Percentiles rank a stretch among this genome's conserved stretches.
Conservation (phyloP, 2,888 invertebrate species). For the Thumatha senex region DNA sequence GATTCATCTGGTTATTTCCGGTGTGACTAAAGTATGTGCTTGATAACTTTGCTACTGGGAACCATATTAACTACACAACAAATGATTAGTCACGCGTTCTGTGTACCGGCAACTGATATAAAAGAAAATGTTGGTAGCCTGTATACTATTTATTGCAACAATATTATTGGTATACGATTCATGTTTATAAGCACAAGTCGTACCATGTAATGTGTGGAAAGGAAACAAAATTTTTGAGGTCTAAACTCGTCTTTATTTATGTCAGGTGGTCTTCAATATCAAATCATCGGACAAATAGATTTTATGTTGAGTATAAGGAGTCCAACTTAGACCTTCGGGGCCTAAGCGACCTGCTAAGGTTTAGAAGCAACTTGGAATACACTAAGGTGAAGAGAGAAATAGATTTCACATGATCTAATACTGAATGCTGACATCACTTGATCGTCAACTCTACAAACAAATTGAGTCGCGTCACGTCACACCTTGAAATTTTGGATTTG, state of each 20-base stretch:
- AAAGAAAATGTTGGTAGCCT: slow-evolving; percentile 11
- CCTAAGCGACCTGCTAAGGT: too few species aligned
- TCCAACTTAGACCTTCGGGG: too few species aligned
- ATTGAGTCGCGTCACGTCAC: slow-evolving; percentile 24
- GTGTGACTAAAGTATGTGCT: slow-evolving; percentile 46
- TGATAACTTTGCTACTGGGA: slow-evolving; percentile 42
- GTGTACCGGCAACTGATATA: slow-evolving; percentile 15
- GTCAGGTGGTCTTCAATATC: not conserved
- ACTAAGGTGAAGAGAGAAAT: too few species aligned
- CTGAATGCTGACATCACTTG: slow-evolving; percentile 17
- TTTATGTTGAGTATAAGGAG: not conserved
- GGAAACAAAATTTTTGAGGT: too few species aligned
- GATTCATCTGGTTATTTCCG: slow-evolving; percentile 47
- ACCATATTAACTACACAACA: slow-evolving; percentile 40
- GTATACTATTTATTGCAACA: slow-evolving; percentile 1
- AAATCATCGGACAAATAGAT: not conserved
- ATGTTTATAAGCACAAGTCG: not conserved
- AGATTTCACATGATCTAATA: slow-evolving; percentile 14
- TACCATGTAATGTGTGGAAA: too few species aligned
- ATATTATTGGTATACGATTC: not conserved
- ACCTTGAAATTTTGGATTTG: slow-evolving; percentile 6
- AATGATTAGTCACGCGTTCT: slow-evolving; percentile 35
- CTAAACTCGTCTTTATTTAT: not conserved
- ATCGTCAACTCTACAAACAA: slow-evolving; percentile 22
- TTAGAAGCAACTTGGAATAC: too few species aligned